Percentiles rank a stretch among this genome's conserved stretches.
These are phyloP conservation scores for Drosophila willistoni DNA, from an alignment of 1,140 invertebrate genomes.

Conservation along the genomic window DNA sequence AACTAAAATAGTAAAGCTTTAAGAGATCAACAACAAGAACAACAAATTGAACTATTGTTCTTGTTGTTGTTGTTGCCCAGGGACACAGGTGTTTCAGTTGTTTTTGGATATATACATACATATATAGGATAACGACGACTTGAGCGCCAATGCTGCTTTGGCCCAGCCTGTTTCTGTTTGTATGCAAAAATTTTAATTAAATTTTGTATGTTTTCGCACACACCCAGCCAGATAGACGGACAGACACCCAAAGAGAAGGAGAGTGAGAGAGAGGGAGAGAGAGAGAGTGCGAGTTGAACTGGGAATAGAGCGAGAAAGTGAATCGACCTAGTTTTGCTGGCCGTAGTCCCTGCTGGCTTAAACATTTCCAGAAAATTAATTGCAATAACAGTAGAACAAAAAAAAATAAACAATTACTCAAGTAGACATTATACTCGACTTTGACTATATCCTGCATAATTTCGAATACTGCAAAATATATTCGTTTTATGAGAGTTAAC, in stretches of 20 bases:
- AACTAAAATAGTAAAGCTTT: neutral
- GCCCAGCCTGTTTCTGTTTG: conserved; percentile 44
- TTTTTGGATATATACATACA: too few species aligned
- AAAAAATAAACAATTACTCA: too few species aligned
- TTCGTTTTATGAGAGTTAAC: too few species aligned
- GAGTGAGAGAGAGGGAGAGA: conserved; percentile 3
- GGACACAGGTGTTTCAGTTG: neutral
- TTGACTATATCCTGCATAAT: neutral
- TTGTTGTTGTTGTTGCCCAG: neutral
- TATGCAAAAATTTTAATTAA: conserved; percentile 59
- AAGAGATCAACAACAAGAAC: too few species aligned
- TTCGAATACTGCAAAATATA: too few species aligned
- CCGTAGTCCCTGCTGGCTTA: conserved; percentile 42
- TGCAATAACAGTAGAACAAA: conserved; percentile 21
- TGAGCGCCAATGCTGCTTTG: conserved; percentile 22
- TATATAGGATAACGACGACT: neutral
- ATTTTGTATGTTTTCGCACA: conserved; percentile 41
- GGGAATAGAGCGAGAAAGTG: conserved; percentile 9
- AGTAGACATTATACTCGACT: neutral
- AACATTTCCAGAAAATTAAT: conserved; percentile 52
- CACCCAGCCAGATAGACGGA: conserved; percentile 20
- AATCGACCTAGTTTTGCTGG: conserved; percentile 6
- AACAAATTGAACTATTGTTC: too few species aligned
- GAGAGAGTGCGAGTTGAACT: neutral
- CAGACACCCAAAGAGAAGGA: neutral